Evolutionary conservation across 2,888 invertebrate species (phyloP).

Genomic region (Melieria crassipennis): DNA sequence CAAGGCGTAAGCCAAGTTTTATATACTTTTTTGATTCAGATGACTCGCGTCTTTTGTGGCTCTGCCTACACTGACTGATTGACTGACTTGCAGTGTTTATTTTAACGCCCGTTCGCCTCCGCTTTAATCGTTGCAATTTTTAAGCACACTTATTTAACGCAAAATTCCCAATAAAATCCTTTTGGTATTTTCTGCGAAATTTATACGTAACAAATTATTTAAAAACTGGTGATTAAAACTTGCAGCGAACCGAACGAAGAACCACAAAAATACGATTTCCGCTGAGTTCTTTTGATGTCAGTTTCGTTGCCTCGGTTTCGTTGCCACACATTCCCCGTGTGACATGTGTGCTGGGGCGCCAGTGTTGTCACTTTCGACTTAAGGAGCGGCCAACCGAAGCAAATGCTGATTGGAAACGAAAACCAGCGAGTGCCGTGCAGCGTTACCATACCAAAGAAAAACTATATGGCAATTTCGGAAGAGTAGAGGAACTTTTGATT

Average conservation of each 20-base stretch:
- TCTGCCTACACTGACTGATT: slow-evolving; percentile 11
- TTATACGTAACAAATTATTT: slow-evolving; percentile 29
- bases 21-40: background rate
- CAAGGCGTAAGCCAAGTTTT: too few species aligned
- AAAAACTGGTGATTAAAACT: slow-evolving; percentile 30
- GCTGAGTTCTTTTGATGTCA: slow-evolving; percentile 21
- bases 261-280: slow-evolving; percentile 38
- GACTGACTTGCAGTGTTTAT: background rate
- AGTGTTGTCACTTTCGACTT: background rate
- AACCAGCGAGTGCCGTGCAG: too few species aligned
- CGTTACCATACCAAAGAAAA: too few species aligned
- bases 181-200: slow-evolving; percentile 6
- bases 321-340: background rate
- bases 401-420: too few species aligned
- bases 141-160: background rate
- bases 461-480: too few species aligned
- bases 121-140: slow-evolving; percentile 17
- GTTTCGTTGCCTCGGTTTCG: slow-evolving; percentile 10
- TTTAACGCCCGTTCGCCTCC: background rate
- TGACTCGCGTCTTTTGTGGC: slow-evolving; percentile 26
- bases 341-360: background rate
- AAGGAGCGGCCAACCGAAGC: too few species aligned
- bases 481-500: too few species aligned
- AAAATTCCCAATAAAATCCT: background rate
- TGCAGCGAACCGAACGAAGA: slow-evolving; percentile 40